Base-by-base conservation (phyloP, 2,888 invertebrate genomes). In the Pseudococcus jackbeardsleyi region DNA sequence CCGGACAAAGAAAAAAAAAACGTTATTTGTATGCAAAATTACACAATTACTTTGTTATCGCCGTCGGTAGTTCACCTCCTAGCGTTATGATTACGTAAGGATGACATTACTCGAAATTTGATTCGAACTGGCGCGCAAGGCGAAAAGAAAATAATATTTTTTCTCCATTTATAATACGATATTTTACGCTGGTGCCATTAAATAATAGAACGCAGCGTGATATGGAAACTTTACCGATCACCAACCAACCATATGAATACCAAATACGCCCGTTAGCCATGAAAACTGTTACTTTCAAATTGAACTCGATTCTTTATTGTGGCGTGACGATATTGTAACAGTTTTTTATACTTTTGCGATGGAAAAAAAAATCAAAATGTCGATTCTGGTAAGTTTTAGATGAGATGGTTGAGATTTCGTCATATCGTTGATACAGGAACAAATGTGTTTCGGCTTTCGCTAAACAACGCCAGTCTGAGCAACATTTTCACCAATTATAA, bases 271-370 rank as follows among this genome's bases (percentile, higher is more conserved):
- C 68, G 68, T 72, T 72, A 72, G 68, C 59, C 50, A 59, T 59
- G 19, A 59, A 59, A 59, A 59, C 68, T 26, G 68, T 72, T 72
- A 72, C 68, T 72, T 72, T 72, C 68, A 72, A 72, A 72, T 33
- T 72, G 26, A 72, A 72, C 15, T 72, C 68, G 68, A 72, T 26
- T 22, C 12, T 72, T 72, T 72, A 72, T 33, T 33, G 68, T 72
- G 11, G 68, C 68, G 68, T 72, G 33, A 72, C 68, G 68, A 26
- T 72, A 59, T 59, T 59, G 59, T 59, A 72, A 72, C 68, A 72
- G 33, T 72, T 72, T 72, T 72, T 59, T 22, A 22, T 8, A 6
- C 6, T 11, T 46, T 46, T 46, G 9, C 12, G 46, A 46, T 46
- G 46, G 12, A 46, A 11, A 46, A 46, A 46, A 46, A 46, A 46